Percentiles rank a stretch among this genome's conserved stretches.
phyloP scores from a whole-genome alignment of 2,888 invertebrate species.

The Mesopsocus fuscifrons region DNA sequence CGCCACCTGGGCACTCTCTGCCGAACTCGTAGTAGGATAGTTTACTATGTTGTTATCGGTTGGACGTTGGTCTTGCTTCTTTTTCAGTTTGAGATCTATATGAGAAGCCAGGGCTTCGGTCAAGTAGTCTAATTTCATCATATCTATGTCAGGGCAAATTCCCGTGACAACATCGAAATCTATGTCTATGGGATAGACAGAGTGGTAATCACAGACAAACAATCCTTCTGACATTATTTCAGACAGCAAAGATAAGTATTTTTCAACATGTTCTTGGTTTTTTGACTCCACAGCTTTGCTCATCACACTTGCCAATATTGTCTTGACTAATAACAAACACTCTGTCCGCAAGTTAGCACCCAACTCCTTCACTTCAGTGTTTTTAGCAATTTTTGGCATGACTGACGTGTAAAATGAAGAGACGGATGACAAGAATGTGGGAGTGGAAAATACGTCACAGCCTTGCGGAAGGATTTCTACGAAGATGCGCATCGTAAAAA shows the following conservation, averaged over 20 bases:
- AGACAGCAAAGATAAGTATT: constrained; percentile 28
- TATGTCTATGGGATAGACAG: constrained; percentile 40
- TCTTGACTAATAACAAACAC: constrained; percentile 3
- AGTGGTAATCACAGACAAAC: constrained; percentile 50
- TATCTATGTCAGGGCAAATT: constrained; percentile 45
- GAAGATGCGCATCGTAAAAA: neutral
- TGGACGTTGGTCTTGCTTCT: neutral
- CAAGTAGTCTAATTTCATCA: neutral
- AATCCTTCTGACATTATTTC: constrained; percentile 31
- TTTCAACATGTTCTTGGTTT: constrained; percentile 22
- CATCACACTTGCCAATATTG: constrained; percentile 14
- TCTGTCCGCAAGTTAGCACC: neutral
- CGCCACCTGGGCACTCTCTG: neutral
- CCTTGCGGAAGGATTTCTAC: neutral
- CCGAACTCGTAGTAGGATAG: constrained; percentile 23
- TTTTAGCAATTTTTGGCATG: constrained; percentile 46
- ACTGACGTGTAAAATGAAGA: constrained; percentile 57
- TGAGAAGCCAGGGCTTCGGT: constrained; percentile 7
- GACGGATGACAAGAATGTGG: constrained; percentile 33
- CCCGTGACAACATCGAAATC: constrained; percentile 43
- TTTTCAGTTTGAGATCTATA: neutral
- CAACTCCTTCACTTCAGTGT: neutral
- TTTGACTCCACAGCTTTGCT: constrained; percentile 19
- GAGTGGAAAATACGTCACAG: neutral
- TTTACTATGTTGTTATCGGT: constrained; percentile 22